These are phyloP conservation scores for Hemibagrus wyckioides DNA, from an alignment of 2,113 vertebrate species.

Conservation along the genomic window DNA sequence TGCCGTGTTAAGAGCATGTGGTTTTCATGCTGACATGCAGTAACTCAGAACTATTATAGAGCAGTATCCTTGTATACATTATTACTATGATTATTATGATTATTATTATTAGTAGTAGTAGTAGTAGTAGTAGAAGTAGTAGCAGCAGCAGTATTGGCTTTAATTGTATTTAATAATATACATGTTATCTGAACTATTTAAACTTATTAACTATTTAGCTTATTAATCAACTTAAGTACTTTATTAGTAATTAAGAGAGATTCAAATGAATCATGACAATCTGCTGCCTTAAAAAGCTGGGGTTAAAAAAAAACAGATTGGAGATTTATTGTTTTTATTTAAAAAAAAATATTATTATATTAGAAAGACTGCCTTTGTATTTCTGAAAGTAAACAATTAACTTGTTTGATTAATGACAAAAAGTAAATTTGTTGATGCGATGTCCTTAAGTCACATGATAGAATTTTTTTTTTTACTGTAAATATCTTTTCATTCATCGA, in stretches of 20 bases:
- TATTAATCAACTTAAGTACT: not conserved
- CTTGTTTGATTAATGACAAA: not conserved
- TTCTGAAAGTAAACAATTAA: not conserved
- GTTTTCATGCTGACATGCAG: not conserved
- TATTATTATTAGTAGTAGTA: not conserved
- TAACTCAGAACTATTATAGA: not conserved
- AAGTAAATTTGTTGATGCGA: not conserved
- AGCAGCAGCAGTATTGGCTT: not conserved
- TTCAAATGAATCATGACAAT: too few relatives aligned
- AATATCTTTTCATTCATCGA: not conserved
- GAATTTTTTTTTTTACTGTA: not conserved
- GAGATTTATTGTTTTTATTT: too few relatives aligned
- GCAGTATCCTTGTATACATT: not conserved
- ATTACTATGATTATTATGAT: not conserved
- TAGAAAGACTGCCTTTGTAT: not conserved
- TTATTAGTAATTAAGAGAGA: not conserved
- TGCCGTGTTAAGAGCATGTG: conserved; percentile 42
- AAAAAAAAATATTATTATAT: too few relatives aligned
- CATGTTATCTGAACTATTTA: too few relatives aligned
- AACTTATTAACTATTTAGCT: too few relatives aligned
- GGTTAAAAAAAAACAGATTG: not conserved
- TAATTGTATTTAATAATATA: too few relatives aligned
- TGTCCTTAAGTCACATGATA: not conserved
- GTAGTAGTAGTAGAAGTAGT: not conserved
- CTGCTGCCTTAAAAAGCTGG: too few relatives aligned